phyloP scores from a whole-genome alignment of 35 echinoderm and acorn worm species.

The Nesometra sesokonis region DNA sequence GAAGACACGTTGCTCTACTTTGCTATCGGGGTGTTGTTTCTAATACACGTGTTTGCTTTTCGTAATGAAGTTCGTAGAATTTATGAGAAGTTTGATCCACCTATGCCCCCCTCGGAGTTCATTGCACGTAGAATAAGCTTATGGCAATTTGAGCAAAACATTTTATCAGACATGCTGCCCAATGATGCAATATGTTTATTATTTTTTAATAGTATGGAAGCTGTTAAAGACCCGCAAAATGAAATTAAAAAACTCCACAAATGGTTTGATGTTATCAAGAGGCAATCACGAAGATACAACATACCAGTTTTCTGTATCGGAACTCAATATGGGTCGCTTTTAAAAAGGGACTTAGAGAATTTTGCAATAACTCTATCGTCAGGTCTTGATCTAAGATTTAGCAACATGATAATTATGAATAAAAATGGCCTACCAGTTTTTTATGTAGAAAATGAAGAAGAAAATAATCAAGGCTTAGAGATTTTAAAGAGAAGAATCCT shows the following conservation, averaged over 20 bases:
- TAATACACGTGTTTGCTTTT: neutral
- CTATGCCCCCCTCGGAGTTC: neutral
- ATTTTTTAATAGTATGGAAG: neutral
- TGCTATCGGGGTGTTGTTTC: neutral
- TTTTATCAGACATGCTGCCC: neutral
- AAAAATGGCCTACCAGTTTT: neutral
- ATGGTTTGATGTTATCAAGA: neutral
- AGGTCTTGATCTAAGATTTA: neutral
- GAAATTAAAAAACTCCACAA: neutral
- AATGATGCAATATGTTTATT: neutral
- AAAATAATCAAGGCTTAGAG: neutral
- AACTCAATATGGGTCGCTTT: neutral
- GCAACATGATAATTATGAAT: neutral
- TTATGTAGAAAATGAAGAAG: neutral
- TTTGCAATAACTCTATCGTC: neutral
- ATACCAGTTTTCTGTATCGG: neutral
- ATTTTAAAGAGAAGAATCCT: neutral
- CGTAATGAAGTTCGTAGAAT: neutral
- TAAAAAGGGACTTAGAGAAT: neutral
- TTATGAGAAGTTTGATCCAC: neutral
- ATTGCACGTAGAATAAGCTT: neutral
- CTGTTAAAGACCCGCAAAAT: neutral
- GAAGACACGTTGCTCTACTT: neutral
- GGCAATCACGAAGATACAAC: neutral
- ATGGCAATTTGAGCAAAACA: neutral